Conservation (phyloP, 2,113 vertebrate genomes). For the Pyxicephalus adspersus region DNA sequence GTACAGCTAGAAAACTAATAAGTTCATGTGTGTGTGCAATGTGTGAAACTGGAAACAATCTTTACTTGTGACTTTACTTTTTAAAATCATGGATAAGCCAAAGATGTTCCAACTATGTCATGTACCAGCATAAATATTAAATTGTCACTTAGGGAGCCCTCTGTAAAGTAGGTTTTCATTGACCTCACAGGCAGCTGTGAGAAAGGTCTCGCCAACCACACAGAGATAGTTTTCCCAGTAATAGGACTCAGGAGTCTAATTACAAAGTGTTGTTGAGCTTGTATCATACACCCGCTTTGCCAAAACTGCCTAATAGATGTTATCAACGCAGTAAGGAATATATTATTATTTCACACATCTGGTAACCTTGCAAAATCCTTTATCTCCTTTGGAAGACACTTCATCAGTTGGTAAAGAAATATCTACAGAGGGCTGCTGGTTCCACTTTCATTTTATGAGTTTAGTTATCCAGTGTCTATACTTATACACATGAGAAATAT, state of each 20-base stretch:
- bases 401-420: not conserved
- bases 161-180: not conserved
- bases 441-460: not conserved
- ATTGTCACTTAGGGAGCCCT: not conserved
- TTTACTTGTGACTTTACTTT: not conserved
- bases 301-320: not conserved
- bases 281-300: too few species aligned
- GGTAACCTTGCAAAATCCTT: too few species aligned
- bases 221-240: not conserved
- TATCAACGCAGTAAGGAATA: not conserved
- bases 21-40: too few species aligned
- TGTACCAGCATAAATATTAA: not conserved
- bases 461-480: too few species aligned
- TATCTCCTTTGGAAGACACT: not conserved
- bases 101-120: not conserved
- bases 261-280: not conserved
- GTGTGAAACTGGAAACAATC: too few species aligned
- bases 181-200: not conserved
- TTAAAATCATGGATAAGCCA: not conserved
- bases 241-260: constrained; percentile 10
- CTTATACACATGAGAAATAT: too few species aligned
- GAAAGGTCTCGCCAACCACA: not conserved
- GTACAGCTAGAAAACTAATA: too few species aligned
- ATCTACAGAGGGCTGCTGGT: not conserved
- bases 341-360: too few species aligned